Evolutionary conservation across 2,888 invertebrate species (phyloP).

Genomic region (Eupelmus urozonus): DNA sequence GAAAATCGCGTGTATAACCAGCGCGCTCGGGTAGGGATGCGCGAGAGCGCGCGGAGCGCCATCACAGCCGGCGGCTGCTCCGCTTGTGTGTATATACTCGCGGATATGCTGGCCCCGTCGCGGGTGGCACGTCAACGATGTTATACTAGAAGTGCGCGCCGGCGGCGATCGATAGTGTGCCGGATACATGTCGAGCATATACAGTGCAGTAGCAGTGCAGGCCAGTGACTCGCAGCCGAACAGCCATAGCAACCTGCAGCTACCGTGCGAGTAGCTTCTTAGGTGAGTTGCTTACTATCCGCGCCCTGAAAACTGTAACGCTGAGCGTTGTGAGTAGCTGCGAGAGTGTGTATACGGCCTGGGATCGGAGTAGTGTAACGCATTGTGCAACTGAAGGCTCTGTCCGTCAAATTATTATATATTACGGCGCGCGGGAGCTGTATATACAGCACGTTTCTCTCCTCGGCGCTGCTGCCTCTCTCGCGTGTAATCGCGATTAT

Average conservation of each 20-base stretch:
- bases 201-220: too few species aligned
- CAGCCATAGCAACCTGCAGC: too few species aligned
- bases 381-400: not conserved
- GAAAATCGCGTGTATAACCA: not conserved
- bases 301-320: not conserved
- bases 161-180: not conserved
- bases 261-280: too few species aligned
- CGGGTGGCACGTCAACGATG: not conserved
- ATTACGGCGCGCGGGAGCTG: not conserved
- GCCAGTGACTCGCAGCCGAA: too few species aligned
- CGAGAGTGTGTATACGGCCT: too few species aligned
- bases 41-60: not conserved
- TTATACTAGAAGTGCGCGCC: too few species aligned
- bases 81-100: not conserved
- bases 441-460: not conserved
- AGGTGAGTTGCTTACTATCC: not conserved
- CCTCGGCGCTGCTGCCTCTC: not conserved
- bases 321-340: too few species aligned
- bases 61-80: slow-evolving; percentile 3
- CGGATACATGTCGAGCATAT: not conserved
- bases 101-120: not conserved
- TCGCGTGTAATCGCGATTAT: slow-evolving; percentile 8
- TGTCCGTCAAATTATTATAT: not conserved
- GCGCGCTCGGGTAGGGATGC: not conserved
- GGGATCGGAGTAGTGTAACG: not conserved